These are phyloP conservation scores for Steatocranus sp. DNA, from an alignment of 2,797 vertebrate genomes.

Conservation along the genomic window DNA sequence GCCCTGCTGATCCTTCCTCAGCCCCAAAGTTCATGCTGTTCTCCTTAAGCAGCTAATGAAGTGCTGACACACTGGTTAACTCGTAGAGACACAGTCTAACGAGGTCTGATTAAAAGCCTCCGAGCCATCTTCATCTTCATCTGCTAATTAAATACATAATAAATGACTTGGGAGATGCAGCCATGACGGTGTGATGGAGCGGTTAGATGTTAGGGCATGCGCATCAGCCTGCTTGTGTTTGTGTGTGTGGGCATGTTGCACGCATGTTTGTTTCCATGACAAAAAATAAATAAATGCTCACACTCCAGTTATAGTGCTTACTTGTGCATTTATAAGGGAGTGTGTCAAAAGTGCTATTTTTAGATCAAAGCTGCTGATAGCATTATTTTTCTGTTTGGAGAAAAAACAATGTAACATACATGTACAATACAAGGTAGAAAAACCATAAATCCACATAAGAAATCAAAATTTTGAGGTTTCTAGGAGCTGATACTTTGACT, in stretches of 20 bases:
- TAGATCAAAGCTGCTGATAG: not conserved
- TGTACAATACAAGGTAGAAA: too few species aligned
- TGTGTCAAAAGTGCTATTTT: not conserved
- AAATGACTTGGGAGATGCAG: constrained; percentile 26
- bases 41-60: constrained; percentile 64
- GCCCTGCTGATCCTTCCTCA: constrained; percentile 11
- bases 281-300: not conserved
- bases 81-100: constrained; percentile 63
- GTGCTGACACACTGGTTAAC: constrained; percentile 70
- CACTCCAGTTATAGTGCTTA: not conserved
- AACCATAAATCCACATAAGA: not conserved
- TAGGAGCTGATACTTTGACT: not conserved
- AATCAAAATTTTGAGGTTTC: not conserved
- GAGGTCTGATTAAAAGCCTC: constrained; percentile 72
- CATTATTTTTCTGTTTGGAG: not conserved
- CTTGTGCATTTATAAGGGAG: not conserved
- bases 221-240: not conserved
- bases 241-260: not conserved
- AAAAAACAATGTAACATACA: not conserved
- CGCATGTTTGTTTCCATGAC: not conserved
- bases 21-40: constrained; percentile 39
- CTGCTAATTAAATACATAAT: constrained; percentile 70
- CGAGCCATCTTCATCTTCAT: constrained; percentile 53
- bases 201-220: not conserved
- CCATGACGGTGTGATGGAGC: not conserved